Evolutionary conservation across 1,140 invertebrate species (phyloP).

Genomic region (Megalonaias nervosa): DNA sequence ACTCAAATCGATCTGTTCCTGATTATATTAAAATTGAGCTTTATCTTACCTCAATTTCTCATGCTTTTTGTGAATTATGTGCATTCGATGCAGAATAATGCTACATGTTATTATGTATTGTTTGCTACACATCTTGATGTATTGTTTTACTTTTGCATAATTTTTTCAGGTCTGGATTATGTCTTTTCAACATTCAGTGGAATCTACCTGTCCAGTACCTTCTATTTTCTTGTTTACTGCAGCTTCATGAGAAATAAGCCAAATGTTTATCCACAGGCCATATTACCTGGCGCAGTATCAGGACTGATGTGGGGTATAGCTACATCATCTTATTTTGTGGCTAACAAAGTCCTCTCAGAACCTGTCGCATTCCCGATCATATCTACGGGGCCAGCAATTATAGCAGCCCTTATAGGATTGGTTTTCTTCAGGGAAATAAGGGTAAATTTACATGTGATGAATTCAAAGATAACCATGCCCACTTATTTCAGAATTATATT

Average conservation of each 20-base stretch:
- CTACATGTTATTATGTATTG: background rate
- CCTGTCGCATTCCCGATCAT: conserved; percentile 72
- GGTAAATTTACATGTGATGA: conserved; percentile 40
- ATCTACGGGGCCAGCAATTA: conserved; percentile 57
- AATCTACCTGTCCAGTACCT: conserved; percentile 69
- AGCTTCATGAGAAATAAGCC: conserved; percentile 67
- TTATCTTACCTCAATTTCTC: too few species aligned
- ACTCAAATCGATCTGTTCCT: too few species aligned
- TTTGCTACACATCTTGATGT: background rate
- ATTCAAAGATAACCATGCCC: background rate
- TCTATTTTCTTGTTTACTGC: conserved; percentile 70
- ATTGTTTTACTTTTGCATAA: conserved; percentile 16
- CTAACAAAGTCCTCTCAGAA: conserved; percentile 70
- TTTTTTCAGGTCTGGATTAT: conserved; percentile 69
- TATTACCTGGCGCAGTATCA: conserved; percentile 70
- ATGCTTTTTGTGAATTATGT: too few species aligned
- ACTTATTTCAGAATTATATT: background rate
- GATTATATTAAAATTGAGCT: too few species aligned
- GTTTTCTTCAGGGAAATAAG: conserved; percentile 64
- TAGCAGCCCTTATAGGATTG: conserved; percentile 63
- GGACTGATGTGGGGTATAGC: conserved; percentile 73
- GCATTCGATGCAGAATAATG: background rate
- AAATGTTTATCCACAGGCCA: conserved; percentile 66
- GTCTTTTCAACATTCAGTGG: conserved; percentile 73
- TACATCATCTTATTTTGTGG: conserved; percentile 70